A percentile compares a stretch with the other conserved stretches of the same genome.
Conservation (phyloP, 2,888 invertebrate genomes). For the Dascillus cervinus region DNA sequence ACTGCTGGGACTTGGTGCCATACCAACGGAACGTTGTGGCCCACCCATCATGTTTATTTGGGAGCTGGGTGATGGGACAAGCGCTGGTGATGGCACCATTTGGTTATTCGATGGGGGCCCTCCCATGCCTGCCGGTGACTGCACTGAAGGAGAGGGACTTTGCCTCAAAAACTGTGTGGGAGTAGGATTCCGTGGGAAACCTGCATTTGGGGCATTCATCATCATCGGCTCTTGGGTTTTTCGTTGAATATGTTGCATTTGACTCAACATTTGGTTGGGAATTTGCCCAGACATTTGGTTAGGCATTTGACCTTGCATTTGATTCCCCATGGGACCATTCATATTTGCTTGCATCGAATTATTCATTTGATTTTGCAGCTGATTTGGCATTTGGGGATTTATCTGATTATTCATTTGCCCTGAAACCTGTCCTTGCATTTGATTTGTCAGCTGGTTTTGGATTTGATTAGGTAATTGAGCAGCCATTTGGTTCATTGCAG, state of each 20-base stretch:
- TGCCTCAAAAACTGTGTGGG: conserved; percentile 72
- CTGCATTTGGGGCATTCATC: conserved; percentile 41
- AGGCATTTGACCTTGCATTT: conserved; percentile 25
- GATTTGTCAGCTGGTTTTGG: conserved; percentile 23
- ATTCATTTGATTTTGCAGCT: conserved; percentile 25
- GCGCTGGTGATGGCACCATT: conserved; percentile 63
- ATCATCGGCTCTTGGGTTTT: conserved; percentile 34
- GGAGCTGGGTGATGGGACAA: conserved; percentile 60
- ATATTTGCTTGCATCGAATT: conserved; percentile 38
- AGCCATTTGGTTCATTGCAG: conserved; percentile 17
- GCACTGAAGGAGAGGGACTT: conserved; percentile 71
- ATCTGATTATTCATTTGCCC: conserved; percentile 42
- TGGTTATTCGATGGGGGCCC: conserved; percentile 43
- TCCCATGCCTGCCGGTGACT: conserved; percentile 53
- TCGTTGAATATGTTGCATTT: conserved; percentile 31
- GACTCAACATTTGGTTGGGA: conserved; percentile 40
- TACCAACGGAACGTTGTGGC: conserved; percentile 38
- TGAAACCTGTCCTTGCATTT: conserved; percentile 39
- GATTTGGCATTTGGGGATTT: conserved; percentile 19
- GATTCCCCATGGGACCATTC: conserved; percentile 41
- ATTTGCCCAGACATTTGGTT: conserved; percentile 36
- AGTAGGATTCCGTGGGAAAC: conserved; percentile 54
- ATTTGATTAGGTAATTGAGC: conserved; percentile 21
- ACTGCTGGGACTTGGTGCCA: conserved; percentile 75
- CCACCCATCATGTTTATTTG: conserved; percentile 53